These are phyloP conservation scores for Trissoscelio sp. DNA, from an alignment of 2,888 invertebrate genomes.

Conservation along the genomic window DNA sequence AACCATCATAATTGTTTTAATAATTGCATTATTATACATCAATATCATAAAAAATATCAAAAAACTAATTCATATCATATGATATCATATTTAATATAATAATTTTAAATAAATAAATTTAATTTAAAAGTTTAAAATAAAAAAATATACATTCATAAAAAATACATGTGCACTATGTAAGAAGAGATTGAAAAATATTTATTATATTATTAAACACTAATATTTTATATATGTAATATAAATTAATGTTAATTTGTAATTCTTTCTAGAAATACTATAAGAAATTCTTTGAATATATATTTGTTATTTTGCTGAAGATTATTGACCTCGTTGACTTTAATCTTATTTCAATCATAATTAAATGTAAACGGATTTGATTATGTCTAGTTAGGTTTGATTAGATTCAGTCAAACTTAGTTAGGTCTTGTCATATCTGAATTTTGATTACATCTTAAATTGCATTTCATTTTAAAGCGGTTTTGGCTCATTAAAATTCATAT, in stretches of 20 bases:
- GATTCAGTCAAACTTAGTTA: constrained; percentile 43
- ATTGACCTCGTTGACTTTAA: constrained; percentile 4
- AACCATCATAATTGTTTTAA: not conserved
- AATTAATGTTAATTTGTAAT: no score
- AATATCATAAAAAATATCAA: not conserved
- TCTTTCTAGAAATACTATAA: no score
- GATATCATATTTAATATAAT: not conserved
- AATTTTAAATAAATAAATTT: not conserved
- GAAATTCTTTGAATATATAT: no score
- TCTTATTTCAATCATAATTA: constrained; percentile 44
- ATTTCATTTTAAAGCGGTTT: not conserved
- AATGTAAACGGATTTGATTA: constrained; percentile 34
- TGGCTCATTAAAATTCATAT: no score
- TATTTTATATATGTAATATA: no score
- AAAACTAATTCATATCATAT: not conserved
- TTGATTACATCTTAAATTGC: constrained; percentile 35
- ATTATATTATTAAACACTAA: no score
- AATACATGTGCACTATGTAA: no score
- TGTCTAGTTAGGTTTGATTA: constrained; percentile 38
- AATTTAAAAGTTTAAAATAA: no score
- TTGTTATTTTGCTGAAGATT: not conserved
- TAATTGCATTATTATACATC: not conserved
- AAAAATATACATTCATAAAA: no score
- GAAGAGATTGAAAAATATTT: no score
- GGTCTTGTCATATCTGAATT: constrained; percentile 38